Evolutionary conservation across 2,888 invertebrate species (phyloP).

Genomic region (Hipparchia sbordonii): DNA sequence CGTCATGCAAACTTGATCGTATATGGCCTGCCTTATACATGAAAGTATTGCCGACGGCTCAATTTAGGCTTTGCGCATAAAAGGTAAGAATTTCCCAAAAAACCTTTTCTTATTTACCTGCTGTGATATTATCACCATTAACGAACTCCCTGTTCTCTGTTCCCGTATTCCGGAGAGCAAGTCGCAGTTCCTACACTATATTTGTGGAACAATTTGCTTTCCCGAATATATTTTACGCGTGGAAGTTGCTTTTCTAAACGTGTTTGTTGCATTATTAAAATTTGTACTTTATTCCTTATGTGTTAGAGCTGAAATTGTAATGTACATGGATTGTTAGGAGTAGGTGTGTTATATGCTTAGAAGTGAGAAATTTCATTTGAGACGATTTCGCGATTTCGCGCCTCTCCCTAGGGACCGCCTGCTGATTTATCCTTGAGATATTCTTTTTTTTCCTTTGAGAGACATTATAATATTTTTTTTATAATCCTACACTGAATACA

Average conservation of each 20-base stretch:
- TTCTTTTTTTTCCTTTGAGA: conserved; percentile 50
- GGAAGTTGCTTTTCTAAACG: conserved; percentile 55
- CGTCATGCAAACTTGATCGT: too few species aligned
- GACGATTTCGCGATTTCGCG: conserved; percentile 75
- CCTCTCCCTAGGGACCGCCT: conserved; percentile 58
- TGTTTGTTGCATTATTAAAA: conserved; percentile 27
- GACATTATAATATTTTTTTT: conserved; percentile 24
- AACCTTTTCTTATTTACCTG: conserved; percentile 20
- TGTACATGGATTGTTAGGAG: conserved; percentile 18
- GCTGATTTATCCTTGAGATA: conserved; percentile 72
- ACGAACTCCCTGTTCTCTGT: conserved; percentile 27
- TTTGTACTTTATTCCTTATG: conserved; percentile 35
- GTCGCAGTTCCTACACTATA: conserved; percentile 54
- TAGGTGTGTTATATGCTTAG: conserved; percentile 61
- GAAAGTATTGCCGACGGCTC: conserved; percentile 7
- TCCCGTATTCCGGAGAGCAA: conserved; percentile 38
- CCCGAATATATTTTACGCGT: conserved; percentile 69
- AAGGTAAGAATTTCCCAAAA: conserved; percentile 15
- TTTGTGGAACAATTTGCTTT: conserved; percentile 70
- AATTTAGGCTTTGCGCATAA: conserved; percentile 1
- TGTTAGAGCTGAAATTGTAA: conserved; percentile 41
- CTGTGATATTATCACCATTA: conserved; percentile 35
- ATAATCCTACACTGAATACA: conserved; percentile 15
- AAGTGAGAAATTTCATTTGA: conserved; percentile 80
- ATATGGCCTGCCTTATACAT: background rate